phyloP scores from a whole-genome alignment of 2,113 vertebrate species.

The Macroglossus sobrinus region DNA sequence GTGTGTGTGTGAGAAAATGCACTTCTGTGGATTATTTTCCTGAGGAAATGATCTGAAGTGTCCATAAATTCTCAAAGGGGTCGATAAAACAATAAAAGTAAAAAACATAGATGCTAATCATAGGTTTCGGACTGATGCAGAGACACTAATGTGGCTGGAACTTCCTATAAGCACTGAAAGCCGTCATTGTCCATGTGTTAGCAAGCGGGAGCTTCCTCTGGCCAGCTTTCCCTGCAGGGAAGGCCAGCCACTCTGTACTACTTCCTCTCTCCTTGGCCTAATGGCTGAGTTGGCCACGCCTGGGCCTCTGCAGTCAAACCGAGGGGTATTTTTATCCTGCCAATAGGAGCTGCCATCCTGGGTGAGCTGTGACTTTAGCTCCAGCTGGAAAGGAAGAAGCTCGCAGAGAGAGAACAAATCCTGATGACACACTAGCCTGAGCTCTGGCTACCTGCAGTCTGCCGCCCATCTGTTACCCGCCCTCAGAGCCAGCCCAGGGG shows the following conservation, averaged over 20 bases:
- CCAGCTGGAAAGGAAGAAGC: conserved; percentile 50
- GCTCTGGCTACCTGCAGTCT: conserved; percentile 19
- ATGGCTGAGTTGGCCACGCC: background rate
- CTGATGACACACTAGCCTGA: background rate
- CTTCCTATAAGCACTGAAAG: background rate
- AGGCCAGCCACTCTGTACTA: background rate
- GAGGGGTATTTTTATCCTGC: conserved; percentile 58
- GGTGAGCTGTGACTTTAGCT: conserved; percentile 38
- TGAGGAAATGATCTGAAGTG: background rate
- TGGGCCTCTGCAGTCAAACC: background rate
- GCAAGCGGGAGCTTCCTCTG: background rate
- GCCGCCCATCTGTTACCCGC: conserved; percentile 53
- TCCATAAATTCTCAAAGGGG: background rate
- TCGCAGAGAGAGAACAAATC: conserved; percentile 37
- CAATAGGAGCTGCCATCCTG: conserved; percentile 25
- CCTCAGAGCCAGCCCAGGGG: background rate
- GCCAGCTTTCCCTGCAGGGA: background rate
- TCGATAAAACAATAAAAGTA: background rate
- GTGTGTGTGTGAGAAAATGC: background rate
- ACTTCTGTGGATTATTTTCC: background rate
- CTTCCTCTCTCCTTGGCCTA: background rate
- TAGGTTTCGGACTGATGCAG: background rate
- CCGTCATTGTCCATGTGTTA: fast-evolving
- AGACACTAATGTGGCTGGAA: background rate
- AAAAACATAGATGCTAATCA: background rate